phyloP scores from a whole-genome alignment of 1,140 invertebrate genomes.

The Babylonia areolata region DNA sequence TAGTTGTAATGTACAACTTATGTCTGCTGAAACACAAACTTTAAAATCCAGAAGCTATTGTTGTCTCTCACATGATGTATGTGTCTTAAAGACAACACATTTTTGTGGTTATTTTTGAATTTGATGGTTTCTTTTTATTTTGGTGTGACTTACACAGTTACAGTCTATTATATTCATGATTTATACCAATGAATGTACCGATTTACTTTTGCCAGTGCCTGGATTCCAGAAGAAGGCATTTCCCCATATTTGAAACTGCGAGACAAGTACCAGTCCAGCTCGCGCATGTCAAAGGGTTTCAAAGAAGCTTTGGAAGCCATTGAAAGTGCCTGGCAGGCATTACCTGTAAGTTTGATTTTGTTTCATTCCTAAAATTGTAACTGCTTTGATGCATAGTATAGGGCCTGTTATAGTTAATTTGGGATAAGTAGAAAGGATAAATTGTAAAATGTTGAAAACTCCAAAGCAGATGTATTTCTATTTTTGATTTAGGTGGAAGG shows the following conservation, averaged over 20 bases:
- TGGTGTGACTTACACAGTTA: neutral
- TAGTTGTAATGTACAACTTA: too few species aligned
- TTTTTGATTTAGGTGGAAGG: too few species aligned
- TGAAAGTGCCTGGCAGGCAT: constrained; percentile 80
- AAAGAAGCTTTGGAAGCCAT: constrained; percentile 91
- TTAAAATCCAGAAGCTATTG: too few species aligned
- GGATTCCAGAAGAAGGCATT: constrained; percentile 91
- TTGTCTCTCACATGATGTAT: too few species aligned
- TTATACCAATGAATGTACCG: neutral
- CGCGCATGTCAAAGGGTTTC: constrained; percentile 87
- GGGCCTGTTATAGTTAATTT: too few species aligned
- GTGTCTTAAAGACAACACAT: too few species aligned
- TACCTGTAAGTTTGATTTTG: constrained; percentile 59
- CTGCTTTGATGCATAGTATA: too few species aligned
- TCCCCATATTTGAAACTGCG: constrained; percentile 90
- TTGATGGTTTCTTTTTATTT: neutral
- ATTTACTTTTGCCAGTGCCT: constrained; percentile 83
- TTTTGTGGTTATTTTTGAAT: neutral
- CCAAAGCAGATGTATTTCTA: too few species aligned
- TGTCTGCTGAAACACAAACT: too few species aligned
- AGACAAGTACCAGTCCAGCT: constrained; percentile 84
- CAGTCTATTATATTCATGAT: neutral
- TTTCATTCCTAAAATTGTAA: too few species aligned
- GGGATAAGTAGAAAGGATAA: too few species aligned
- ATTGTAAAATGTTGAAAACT: too few species aligned